Evolutionary conservation across 2,113 vertebrate species (phyloP).

Genomic region (Colaptes auratus): DNA sequence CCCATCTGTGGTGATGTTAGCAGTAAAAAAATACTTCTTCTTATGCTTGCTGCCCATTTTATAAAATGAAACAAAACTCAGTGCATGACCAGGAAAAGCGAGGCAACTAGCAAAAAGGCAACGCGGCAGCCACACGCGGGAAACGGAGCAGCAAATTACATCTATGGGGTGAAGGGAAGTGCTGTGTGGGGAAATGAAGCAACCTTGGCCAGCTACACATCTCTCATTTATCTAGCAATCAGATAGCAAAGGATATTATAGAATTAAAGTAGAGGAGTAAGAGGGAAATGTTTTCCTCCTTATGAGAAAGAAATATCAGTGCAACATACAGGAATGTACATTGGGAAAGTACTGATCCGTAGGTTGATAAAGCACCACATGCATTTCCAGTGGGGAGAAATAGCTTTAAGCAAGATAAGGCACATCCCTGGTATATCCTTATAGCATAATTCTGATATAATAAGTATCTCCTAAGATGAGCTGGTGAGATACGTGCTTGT

Average conservation of each 20-base stretch:
- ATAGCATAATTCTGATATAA: background rate
- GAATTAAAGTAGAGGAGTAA: background rate
- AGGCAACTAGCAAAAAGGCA: background rate
- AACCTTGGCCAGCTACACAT: background rate
- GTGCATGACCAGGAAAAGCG: background rate
- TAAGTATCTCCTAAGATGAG: background rate
- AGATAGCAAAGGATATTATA: background rate
- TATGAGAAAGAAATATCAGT: background rate
- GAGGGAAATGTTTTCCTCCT: background rate
- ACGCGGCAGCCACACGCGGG: fast-evolving
- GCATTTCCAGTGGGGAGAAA: background rate
- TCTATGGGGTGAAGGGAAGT: background rate
- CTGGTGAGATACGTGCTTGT: background rate
- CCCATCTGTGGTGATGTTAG: background rate
- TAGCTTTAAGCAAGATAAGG: background rate
- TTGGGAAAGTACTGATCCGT: background rate
- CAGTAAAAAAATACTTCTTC: background rate
- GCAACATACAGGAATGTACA: background rate
- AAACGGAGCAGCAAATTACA: background rate
- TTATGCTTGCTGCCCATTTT: background rate
- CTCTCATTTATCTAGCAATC: background rate
- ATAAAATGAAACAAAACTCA: background rate
- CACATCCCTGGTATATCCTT: background rate
- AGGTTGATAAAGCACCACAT: background rate
- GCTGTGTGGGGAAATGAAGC: background rate